phyloP scores from a whole-genome alignment of 2,888 invertebrate genomes.

The Holacanthella duospinosa region DNA sequence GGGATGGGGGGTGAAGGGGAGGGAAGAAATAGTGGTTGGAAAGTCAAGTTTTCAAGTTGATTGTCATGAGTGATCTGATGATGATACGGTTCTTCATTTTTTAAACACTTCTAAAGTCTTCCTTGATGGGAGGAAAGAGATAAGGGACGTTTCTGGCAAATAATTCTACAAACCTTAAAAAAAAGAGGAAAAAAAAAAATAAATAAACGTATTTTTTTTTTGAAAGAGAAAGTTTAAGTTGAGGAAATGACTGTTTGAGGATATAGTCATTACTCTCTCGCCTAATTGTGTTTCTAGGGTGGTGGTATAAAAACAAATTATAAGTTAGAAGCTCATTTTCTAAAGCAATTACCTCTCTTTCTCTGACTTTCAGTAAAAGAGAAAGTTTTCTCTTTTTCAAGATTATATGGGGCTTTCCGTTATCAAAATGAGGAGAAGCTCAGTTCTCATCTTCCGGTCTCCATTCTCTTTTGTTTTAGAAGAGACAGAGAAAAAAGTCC shows the following conservation, averaged over 20 bases:
- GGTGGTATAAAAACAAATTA: slow-evolving; percentile 21
- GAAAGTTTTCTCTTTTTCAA: background rate
- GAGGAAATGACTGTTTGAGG: background rate
- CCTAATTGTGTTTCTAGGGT: slow-evolving; percentile 13
- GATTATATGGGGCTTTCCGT: background rate
- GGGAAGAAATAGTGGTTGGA: background rate
- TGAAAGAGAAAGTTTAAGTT: background rate
- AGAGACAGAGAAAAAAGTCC: background rate
- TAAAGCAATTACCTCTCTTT: slow-evolving; percentile 32
- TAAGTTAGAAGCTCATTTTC: slow-evolving; percentile 35
- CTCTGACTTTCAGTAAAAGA: background rate
- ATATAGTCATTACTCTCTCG: background rate
- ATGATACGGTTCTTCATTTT: background rate
- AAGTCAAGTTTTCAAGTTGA: background rate
- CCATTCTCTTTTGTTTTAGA: background rate
- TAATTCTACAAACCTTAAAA: background rate
- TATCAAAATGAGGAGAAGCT: background rate
- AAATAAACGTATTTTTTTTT: background rate
- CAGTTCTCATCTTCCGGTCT: no score
- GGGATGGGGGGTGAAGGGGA: background rate
- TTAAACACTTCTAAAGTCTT: background rate
- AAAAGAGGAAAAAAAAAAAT: background rate
- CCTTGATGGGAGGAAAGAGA: background rate
- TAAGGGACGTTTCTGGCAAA: background rate
- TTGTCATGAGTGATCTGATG: no score